Base-by-base conservation (phyloP, 2,797 vertebrate species). In the Somateria mollissima region DNA sequence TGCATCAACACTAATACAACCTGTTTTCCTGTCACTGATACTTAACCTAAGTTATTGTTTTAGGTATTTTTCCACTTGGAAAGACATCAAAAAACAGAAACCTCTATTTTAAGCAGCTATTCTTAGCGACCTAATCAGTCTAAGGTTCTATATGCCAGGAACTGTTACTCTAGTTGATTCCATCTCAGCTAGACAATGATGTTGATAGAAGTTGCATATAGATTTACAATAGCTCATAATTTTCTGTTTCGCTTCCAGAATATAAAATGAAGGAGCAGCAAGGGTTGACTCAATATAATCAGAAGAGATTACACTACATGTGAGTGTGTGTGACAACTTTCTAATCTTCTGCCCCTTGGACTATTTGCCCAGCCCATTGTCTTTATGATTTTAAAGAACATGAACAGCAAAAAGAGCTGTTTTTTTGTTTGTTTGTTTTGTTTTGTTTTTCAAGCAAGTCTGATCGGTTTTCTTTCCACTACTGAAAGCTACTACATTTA, bases 381-480 rank as follows among this genome's bases (percentile, higher is more conserved):
- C 43, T 39, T 30, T 41, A n/a, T 47, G 19, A 62, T 66, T 74
- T 70, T 62, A 36, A 92, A 62, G 49, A 13, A 4, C 12, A n/a
- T 36, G 13, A 20, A 6, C 25, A 49, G 22, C 49, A 54, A 32
- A 66, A 70, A 1, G 0, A 54, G 9, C 0, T 41, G 37, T 0
- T 34, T 73, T 77, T 47, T 47, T 21, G 20, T 19, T 45, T 41
- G 39, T 41, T 41, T 41, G 14, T 41, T 41, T 41, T 34, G 37
- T 43, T 17, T 45, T 45, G 10, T 43, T 47, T 47, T 36, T 14
- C 60, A 82, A 30, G 11, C 25, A 92, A 60, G 15, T 6, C 11
- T 34, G 21, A 7, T 45, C 1, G 1, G 7, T 71, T 87, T 72
- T 78, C 47, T 56, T 74, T 49, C 57, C 34, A 6, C 30, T 51